Base-by-base conservation (phyloP, 2,113 vertebrate genomes). In the Alouatta palliata region DNA sequence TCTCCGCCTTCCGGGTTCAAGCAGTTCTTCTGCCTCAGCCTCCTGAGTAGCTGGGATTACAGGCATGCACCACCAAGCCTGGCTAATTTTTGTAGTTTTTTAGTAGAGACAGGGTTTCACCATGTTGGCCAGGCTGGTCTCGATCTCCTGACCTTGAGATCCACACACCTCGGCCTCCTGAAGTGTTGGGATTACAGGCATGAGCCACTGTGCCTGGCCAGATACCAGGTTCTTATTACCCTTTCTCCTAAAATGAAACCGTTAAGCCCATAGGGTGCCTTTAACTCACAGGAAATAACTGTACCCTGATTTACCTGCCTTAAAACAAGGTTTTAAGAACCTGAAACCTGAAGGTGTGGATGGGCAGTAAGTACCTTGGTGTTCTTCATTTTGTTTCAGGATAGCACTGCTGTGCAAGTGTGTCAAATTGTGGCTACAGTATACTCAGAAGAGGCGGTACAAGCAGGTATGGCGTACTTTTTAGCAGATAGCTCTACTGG, bases 351-450 rank as follows among this genome's bases (percentile, higher is more conserved):
- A 14, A 90, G 25, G 43, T 12, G 21, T 14, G 5, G 2, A 23
- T 17, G 3, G 16, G 25, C 21, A 52, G 52, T 17, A 52, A 81
- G 45, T 21, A 54, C 32, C 61, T 70, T 83, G 77, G 35, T 68
- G 3, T 35, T 92, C 32, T 94, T 25, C 97, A 45, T 85, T 91
- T 83, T 58, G 13, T 98, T 98, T 90, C 94, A 98, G 98, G 45
- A 19, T 45, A 12, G 84, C 40, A 27, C 49, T 97, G 54, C 88
- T 99, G 47, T 94, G 95, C 47, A 98, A 12, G 32, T 99, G 88
- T 97, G 85, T 99, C 58, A 91, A 35, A 19, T 84, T 8, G 35
- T 98, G 98, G 98, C 40, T 79, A 9, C 87, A 16, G 13, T 90
- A 91, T 12, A 61, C 79, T 35, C 97, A 49, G 85, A 89, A 73